Evolutionary conservation across 2,888 invertebrate species (phyloP), one percentile per base, ranked within the genome.

Genomic region (Drosophila lutescens): DNA sequence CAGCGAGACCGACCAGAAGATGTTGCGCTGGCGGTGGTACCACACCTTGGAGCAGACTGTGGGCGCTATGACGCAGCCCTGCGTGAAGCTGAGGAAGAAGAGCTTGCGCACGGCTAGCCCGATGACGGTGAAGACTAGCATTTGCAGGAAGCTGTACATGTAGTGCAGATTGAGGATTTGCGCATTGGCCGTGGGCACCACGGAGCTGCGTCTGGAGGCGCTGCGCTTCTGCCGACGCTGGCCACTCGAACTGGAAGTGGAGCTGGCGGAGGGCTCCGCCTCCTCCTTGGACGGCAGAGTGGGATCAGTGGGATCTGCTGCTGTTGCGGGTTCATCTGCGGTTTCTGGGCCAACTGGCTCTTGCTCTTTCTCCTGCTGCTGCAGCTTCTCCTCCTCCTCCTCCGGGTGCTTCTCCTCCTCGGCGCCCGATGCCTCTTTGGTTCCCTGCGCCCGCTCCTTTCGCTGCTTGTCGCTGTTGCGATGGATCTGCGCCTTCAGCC

Each of bases 91-190:
- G 12, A 92, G 80, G 75, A 92, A 92, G 78, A 92, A 92, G 34
- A 92, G 78, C 73, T 92, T 92, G 59, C 88, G 90, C 44, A 92
- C 85, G 57, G 85, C 79, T 20, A 92, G 83, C 3, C 92, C 92
- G 40, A 92, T 78, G 4, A 90, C 57, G 0, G 88, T 83, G 90
- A 95, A 97, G 40, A 95, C 95, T 38, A 93, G 91, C 91, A 95
- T 93, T 89, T 97, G 97, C 10, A 95, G 92, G 32, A 95, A 91
- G 89, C 95, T 95, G 90, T 96, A 97, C 59, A 95, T 93, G 36
- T 91, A 92, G 66, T 91, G 90, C 63, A 90, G 83, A 70, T 83
- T 86, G 15, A 86, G 70, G 49, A 87, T 74, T 23, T 83, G 79
- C 6, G 60, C 59, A 57, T 86, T 80, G 26, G 74, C 51, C 23